Base-by-base conservation (phyloP, 2,113 vertebrate species). In the Microcebus ravelobensis region DNA sequence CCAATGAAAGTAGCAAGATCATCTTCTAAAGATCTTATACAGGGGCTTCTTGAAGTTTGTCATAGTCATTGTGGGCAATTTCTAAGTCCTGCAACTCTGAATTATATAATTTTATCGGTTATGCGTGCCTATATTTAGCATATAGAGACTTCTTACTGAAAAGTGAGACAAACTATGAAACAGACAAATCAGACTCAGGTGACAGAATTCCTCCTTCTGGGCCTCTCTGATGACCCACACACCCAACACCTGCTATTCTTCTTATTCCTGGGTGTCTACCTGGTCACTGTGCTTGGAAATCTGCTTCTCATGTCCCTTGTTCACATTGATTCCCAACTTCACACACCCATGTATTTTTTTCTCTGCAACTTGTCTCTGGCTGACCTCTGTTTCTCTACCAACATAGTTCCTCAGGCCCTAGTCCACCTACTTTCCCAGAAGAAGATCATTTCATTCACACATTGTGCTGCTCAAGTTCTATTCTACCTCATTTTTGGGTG, bases 331-430 rank as follows among this genome's bases (percentile, higher is more conserved):
- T 73, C 85, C 39, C 81, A 2, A 42, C 97, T 97, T 94, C 97
- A 98, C 81, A 96, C 87, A 63, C 95, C 97, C 55, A 98, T 98
- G 97, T 98, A 98, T 57, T 97, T 97, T 85, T 98, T 98, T 36
- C 97, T 98, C 36, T 97, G 95, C 91, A 96, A 96, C 48, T 91
- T 98, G 42, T 97, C 97, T 52, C 48, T 97, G 81, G 96, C 93
- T 86, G 97, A 97, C 86, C 82, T 97, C 81, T 98, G 96, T 48
- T 98, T 98, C 59, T 98, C 96, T 17, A 97, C 97, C 27, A 97
- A 97, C 94, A 96, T 97, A 36, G 45, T 97, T 61, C 98, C 98
- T 71, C 98, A 98, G 63, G 93, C 97, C 50, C 77, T 98, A 8
- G 81, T 39, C 15, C 96, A 97, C 57, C 87, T 98, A 65, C 90